A percentile compares a stretch with the other conserved stretches of the same genome.
phyloP scores from a whole-genome alignment of 2,797 vertebrate species.

The Nothura maculosa region DNA sequence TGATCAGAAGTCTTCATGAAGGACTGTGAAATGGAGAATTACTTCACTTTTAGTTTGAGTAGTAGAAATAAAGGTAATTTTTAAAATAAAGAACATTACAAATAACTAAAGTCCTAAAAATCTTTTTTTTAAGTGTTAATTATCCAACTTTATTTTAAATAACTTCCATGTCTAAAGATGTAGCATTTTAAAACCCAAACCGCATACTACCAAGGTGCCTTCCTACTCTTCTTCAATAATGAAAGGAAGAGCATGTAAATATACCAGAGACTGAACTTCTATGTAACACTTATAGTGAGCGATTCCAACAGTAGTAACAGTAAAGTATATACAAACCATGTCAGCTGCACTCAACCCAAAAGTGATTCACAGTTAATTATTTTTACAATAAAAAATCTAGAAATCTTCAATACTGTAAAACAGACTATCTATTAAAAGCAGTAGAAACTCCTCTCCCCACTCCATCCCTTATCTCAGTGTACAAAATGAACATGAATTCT shows the following conservation, averaged over 20 bases:
- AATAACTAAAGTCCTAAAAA: background rate
- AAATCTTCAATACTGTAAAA: background rate
- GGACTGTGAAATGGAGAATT: background rate
- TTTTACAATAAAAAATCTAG: background rate
- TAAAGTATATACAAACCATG: conserved; percentile 2
- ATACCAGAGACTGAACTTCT: conserved; percentile 34
- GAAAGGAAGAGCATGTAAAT: conserved; percentile 33
- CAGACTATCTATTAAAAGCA: background rate
- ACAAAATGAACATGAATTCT: background rate
- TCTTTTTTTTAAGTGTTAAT: too few relatives aligned
- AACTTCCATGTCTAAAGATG: background rate
- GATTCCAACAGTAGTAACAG: conserved; percentile 38
- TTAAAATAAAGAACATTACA: background rate
- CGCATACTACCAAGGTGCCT: background rate
- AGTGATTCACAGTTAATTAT: background rate
- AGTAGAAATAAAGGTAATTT: background rate
- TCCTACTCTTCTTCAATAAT: conserved; percentile 42
- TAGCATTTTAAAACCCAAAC: background rate
- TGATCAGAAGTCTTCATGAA: conserved; percentile 60
- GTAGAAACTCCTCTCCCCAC: background rate
- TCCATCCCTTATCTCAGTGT: background rate
- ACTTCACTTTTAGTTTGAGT: background rate
- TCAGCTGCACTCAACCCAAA: background rate
- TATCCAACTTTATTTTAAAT: background rate
- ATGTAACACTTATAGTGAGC: background rate